Conservation (phyloP, 2,797 vertebrate species). For the Falco cherrug region DNA sequence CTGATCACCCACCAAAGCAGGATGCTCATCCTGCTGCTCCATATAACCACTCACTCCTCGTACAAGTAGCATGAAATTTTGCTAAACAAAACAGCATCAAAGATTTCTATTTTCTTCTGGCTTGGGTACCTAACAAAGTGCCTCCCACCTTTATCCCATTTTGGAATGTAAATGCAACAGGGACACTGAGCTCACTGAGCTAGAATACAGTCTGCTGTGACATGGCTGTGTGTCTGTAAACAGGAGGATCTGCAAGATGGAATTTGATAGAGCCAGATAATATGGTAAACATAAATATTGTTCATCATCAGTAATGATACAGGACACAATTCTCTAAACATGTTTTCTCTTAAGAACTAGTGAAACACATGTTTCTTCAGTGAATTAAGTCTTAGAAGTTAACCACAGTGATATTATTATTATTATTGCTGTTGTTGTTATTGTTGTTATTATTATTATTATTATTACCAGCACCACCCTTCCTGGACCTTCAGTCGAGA, state of each 20-base stretch:
- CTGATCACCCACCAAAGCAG: background rate
- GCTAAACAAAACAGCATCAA: background rate
- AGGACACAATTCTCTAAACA: background rate
- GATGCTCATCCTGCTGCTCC: background rate
- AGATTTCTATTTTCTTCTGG: background rate
- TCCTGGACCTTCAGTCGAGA: background rate
- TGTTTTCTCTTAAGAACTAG: background rate
- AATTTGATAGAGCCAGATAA: background rate
- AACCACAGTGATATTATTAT: background rate
- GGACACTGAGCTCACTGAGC: background rate
- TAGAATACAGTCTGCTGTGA: background rate
- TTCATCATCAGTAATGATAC: background rate
- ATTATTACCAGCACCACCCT: background rate
- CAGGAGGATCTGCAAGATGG: background rate
- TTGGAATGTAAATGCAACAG: background rate
- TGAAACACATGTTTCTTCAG: background rate
- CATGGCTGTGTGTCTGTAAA: background rate
- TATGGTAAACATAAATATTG: background rate
- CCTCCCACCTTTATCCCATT: background rate
- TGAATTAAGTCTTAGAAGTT: background rate
- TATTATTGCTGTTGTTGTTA: background rate
- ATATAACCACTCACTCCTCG: background rate
- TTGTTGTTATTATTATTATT: background rate
- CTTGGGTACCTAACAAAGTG: background rate
- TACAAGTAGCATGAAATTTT: background rate